Conservation (phyloP, 2,888 invertebrate species). For the Diploptera punctata region DNA sequence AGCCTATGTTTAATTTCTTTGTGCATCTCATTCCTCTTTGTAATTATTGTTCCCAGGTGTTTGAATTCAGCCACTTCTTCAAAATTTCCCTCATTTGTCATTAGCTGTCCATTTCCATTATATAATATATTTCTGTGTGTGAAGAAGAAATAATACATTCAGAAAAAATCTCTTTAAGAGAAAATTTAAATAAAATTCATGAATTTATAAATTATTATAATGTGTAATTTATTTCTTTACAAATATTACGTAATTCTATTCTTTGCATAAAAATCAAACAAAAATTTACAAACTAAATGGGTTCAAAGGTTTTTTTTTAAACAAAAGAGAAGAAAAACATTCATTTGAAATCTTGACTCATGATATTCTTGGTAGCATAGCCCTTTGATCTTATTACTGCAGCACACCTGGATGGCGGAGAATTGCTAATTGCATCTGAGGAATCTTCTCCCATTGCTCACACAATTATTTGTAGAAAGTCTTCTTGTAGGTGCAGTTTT, state of each 20-base stretch:
- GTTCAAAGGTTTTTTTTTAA: not conserved
- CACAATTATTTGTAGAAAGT: too few species aligned
- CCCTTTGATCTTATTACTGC: not conserved
- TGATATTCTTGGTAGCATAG: not conserved
- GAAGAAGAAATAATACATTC: not conserved
- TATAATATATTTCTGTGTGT: too few species aligned
- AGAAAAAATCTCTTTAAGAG: not conserved
- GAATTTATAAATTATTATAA: not conserved
- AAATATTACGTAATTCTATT: not conserved
- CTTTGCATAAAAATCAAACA: not conserved
- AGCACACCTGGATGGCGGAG: not conserved
- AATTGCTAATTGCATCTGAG: not conserved
- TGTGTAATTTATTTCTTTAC: not conserved
- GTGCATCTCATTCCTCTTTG: too few species aligned
- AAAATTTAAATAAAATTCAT: not conserved
- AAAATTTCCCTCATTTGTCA: too few species aligned
- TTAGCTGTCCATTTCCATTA: too few species aligned
- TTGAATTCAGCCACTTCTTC: too few species aligned
- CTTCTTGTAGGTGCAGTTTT: not conserved
- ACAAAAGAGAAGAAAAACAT: not conserved
- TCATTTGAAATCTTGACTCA: not conserved
- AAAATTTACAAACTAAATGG: not conserved
- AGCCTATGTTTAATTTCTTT: too few species aligned
- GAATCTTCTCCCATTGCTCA: not conserved
- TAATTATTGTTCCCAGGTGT: too few species aligned